Percentiles rank a stretch among this genome's conserved stretches.
Conservation (phyloP, 2,888 invertebrate species). For the Nemoura dubitans region DNA sequence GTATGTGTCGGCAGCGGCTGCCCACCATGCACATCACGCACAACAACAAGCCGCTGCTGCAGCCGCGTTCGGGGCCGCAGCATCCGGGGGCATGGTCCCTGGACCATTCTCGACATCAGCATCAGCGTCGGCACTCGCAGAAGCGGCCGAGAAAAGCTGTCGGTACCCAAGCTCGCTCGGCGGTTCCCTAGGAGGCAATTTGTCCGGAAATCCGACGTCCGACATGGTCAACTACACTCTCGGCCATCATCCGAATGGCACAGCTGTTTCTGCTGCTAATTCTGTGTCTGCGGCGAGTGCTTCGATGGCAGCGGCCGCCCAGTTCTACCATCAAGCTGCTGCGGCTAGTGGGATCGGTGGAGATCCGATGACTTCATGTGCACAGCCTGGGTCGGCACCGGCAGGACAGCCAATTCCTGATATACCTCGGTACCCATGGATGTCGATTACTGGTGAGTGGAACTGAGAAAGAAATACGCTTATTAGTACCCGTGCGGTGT, state of each 20-base stretch:
- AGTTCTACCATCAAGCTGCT: conserved; percentile 88
- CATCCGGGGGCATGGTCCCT: conserved; percentile 68
- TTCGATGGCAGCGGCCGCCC: conserved; percentile 77
- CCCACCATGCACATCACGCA: conserved; percentile 70
- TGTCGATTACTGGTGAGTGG: conserved; percentile 92
- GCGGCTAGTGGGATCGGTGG: conserved; percentile 72
- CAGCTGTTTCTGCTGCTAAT: conserved; percentile 65
- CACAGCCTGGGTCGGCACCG: conserved; percentile 73
- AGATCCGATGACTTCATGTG: conserved; percentile 83
- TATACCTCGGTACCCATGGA: conserved; percentile 94
- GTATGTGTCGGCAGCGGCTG: conserved; percentile 80
- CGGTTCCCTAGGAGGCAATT: conserved; percentile 53
- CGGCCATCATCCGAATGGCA: conserved; percentile 65
- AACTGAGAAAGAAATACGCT: neutral
- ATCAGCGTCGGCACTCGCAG: conserved; percentile 62
- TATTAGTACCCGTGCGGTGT: neutral
- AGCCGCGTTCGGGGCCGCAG: conserved; percentile 69
- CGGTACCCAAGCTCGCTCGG: conserved; percentile 72
- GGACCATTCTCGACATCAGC: conserved; percentile 65
- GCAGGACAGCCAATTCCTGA: conserved; percentile 90
- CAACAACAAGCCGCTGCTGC: conserved; percentile 71
- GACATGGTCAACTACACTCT: conserved; percentile 86
- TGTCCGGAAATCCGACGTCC: conserved; percentile 66
- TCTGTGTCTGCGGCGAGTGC: conserved; percentile 79
- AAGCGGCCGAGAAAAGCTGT: conserved; percentile 82